A percentile compares a stretch with the other conserved stretches of the same genome.
phyloP scores from a whole-genome alignment of 2,113 vertebrate species.

The Nibea coibor region DNA sequence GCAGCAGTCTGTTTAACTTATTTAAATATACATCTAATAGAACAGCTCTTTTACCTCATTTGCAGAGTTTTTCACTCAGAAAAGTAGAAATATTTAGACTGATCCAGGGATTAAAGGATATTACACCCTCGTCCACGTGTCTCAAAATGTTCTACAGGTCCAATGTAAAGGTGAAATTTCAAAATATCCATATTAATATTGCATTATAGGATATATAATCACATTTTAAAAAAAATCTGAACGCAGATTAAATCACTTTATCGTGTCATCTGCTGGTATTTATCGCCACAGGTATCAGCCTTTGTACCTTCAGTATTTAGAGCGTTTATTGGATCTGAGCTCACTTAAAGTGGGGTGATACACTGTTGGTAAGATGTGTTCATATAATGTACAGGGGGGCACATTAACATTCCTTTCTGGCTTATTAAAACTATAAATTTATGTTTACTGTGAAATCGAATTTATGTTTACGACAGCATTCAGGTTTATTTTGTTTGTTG shows the following conservation, averaged over 20 bases:
- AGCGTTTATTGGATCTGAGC: not conserved
- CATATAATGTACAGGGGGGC: not conserved
- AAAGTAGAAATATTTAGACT: not conserved
- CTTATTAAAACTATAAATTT: not conserved
- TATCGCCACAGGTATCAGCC: not conserved
- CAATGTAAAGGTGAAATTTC: not conserved
- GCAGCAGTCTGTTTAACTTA: not conserved
- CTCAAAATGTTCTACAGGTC: not conserved
- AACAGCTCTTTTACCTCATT: not conserved
- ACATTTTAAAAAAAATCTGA: too few relatives aligned
- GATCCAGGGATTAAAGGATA: not conserved
- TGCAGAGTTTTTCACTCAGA: not conserved
- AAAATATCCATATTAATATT: not conserved
- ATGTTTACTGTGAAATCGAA: slow-evolving; percentile 38
- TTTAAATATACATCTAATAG: not conserved
- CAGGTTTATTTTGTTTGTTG: not conserved
- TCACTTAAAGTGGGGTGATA: not conserved
- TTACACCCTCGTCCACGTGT: not conserved
- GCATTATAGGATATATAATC: not conserved
- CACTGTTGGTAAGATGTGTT: not conserved
- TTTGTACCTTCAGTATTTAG: not conserved
- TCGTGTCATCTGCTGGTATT: not conserved
- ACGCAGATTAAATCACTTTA: not conserved
- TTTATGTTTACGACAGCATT: not conserved
- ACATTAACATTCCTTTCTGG: slow-evolving; percentile 12